Percentiles rank a stretch among this genome's conserved stretches.
Evolutionary conservation across 2,888 invertebrate genomes (phyloP).

Genomic region (Apotomis betuletana): DNA sequence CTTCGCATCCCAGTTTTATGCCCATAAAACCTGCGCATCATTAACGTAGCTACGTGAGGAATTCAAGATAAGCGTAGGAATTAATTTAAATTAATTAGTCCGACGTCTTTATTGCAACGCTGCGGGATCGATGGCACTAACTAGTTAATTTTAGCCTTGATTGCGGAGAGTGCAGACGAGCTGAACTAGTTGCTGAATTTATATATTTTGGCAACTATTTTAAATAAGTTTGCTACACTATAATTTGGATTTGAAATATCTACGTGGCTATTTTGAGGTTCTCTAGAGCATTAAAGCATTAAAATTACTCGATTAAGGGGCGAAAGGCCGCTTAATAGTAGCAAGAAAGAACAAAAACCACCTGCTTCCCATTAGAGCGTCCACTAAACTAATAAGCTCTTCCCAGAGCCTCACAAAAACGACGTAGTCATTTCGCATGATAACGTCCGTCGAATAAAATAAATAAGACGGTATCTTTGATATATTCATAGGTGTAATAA

Average conservation of each 20-base stretch:
- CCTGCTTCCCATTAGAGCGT: constrained; percentile 64
- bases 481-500: constrained; percentile 61
- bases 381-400: constrained; percentile 67
- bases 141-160: constrained; percentile 3
- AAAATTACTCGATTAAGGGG: constrained; percentile 58
- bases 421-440: constrained; percentile 71
- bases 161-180: neutral
- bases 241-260: neutral
- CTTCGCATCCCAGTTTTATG: constrained; percentile 52
- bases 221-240: neutral
- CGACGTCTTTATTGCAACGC: constrained; percentile 19
- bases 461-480: constrained; percentile 70
- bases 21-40: constrained; percentile 41
- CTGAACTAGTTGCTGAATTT: neutral
- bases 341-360: constrained; percentile 67
- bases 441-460: constrained; percentile 71
- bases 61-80: constrained; percentile 18
- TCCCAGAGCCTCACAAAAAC: constrained; percentile 67
- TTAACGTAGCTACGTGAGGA: constrained; percentile 32
- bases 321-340: constrained; percentile 50
- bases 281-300: constrained; percentile 47
- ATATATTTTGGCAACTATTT: neutral
- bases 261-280: constrained; percentile 31
- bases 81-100: constrained; percentile 26
- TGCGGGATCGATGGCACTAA: constrained; percentile 10